These are phyloP conservation scores for Psix sp. DNA, from an alignment of 1,140 invertebrate species.

Conservation along the genomic window DNA sequence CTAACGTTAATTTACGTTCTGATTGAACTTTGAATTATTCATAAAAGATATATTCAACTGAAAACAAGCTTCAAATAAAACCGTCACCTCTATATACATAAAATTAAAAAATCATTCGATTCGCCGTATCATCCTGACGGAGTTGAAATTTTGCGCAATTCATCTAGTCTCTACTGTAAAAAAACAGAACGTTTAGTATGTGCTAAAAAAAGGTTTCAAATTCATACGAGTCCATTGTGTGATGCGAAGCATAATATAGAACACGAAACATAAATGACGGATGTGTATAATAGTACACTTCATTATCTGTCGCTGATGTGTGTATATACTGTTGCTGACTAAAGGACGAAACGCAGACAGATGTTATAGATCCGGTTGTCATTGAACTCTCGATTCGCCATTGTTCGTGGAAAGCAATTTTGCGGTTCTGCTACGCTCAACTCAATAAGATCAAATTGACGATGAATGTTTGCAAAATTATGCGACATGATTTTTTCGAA, in stretches of 20 bases:
- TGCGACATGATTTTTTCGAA: slow-evolving; percentile 35
- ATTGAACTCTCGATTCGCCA: slow-evolving; percentile 64
- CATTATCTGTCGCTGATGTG: slow-evolving; percentile 62
- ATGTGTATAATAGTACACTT: slow-evolving; percentile 49
- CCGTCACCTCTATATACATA: no score
- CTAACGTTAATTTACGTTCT: no score
- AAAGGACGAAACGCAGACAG: slow-evolving; percentile 65
- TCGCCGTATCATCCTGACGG: no score
- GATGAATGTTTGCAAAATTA: slow-evolving; percentile 68
- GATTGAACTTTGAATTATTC: no score
- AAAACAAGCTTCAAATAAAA: no score
- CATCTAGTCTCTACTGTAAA: no score
- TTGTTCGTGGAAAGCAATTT: slow-evolving; percentile 64
- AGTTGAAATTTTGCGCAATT: no score
- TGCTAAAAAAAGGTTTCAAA: slow-evolving; percentile 33
- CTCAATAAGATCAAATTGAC: slow-evolving; percentile 68
- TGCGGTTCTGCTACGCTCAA: slow-evolving; percentile 63
- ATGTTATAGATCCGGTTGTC: slow-evolving; percentile 68
- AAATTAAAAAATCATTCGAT: no score
- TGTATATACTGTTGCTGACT: slow-evolving; percentile 57
- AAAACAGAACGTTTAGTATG: not conserved
- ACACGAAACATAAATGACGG: slow-evolving; percentile 27
- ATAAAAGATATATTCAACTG: no score
- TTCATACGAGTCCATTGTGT: slow-evolving; percentile 30
- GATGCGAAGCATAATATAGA: slow-evolving; percentile 24